These are phyloP conservation scores for Siniperca scherzeri DNA, from an alignment of 2,797 vertebrate genomes.

Conservation along the genomic window DNA sequence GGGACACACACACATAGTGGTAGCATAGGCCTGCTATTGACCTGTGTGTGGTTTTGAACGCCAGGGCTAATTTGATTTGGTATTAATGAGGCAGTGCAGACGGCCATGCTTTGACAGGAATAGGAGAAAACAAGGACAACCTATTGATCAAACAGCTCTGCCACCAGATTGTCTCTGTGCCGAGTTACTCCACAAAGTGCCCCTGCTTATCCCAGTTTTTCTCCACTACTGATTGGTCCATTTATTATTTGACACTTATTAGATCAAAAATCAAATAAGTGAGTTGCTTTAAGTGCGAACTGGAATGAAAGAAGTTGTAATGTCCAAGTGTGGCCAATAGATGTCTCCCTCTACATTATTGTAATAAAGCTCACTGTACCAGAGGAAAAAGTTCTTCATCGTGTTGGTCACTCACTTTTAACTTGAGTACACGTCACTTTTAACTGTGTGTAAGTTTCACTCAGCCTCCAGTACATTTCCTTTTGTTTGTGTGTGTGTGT, in stretches of 20 bases:
- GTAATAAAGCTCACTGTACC: background rate
- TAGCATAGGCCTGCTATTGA: slow-evolving; percentile 62
- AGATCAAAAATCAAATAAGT: slow-evolving; percentile 46
- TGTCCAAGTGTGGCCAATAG: slow-evolving; percentile 60
- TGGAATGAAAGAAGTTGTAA: slow-evolving; percentile 46
- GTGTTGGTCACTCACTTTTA: slow-evolving; percentile 34
- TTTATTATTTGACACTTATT: slow-evolving; percentile 47
- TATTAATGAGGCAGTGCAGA: slow-evolving; percentile 67
- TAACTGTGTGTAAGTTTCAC: slow-evolving; percentile 19
- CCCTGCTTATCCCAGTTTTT: slow-evolving; percentile 37
- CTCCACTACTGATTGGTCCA: slow-evolving; percentile 30
- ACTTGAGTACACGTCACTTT: background rate
- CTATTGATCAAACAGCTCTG: slow-evolving; percentile 69
- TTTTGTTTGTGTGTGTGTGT: slow-evolving; percentile 11
- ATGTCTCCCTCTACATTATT: slow-evolving; percentile 64
- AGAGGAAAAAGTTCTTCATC: background rate
- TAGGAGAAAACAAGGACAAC: slow-evolving; percentile 71
- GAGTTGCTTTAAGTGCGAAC: slow-evolving; percentile 10
- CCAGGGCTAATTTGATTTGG: slow-evolving; percentile 65
- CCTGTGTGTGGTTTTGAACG: slow-evolving; percentile 59
- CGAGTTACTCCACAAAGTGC: slow-evolving; percentile 36
- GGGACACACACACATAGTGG: slow-evolving; percentile 10
- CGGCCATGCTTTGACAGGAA: slow-evolving; percentile 60
- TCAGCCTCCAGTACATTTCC: background rate
- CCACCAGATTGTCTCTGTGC: slow-evolving; percentile 49